Evolutionary conservation across 2,113 vertebrate genomes (phyloP).

Genomic region (Myiagra hebetior): DNA sequence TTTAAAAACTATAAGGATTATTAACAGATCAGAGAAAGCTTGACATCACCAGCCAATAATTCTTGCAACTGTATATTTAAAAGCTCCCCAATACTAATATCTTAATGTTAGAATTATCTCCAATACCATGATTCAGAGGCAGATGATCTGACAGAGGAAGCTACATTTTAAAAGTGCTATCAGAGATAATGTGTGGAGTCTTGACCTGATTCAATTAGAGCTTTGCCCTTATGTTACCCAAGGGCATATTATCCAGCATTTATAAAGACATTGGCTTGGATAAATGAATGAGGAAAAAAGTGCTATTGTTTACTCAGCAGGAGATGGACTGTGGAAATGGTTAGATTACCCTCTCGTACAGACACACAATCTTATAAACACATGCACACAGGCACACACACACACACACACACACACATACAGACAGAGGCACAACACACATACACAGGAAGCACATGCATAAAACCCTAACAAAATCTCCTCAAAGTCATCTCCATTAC

Average conservation of each 20-base stretch:
- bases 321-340: conserved; percentile 42
- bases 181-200: conserved; percentile 56
- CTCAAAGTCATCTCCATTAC: background rate
- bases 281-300: conserved; percentile 31
- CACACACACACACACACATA: background rate
- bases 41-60: conserved; percentile 47
- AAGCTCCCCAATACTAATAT: conserved; percentile 21
- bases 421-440: background rate
- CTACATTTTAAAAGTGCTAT: conserved; percentile 50
- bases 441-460: background rate
- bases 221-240: conserved; percentile 48
- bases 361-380: background rate
- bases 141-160: conserved; percentile 50
- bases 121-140: conserved; percentile 28
- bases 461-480: background rate
- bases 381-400: background rate
- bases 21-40: conserved; percentile 53
- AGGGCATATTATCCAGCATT: conserved; percentile 47
- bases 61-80: conserved; percentile 32
- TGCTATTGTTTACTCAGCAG: conserved; percentile 60
- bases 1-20: conserved; percentile 48
- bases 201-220: conserved; percentile 64
- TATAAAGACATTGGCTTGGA: conserved; percentile 59
- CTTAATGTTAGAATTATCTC: conserved; percentile 38
- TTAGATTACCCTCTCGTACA: conserved; percentile 14